Conservation (phyloP, 2,113 vertebrate species). For the Melanocharis versteri region DNA sequence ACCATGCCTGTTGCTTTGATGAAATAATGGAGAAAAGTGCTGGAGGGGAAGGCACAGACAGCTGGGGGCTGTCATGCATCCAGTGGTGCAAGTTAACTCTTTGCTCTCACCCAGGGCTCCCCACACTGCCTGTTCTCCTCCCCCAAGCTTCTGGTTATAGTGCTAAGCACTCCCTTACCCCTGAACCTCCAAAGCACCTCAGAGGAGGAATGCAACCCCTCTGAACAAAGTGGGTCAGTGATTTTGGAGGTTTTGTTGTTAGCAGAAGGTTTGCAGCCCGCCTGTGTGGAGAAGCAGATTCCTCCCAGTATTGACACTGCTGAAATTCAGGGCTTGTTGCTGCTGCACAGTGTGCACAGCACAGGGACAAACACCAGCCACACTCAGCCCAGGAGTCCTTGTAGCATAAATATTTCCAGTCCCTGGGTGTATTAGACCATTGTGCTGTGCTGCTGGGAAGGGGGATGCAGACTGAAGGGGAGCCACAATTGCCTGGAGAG, state of each 20-base stretch:
- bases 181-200: neutral
- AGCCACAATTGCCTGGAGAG: neutral
- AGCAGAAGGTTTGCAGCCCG: neutral
- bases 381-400: neutral
- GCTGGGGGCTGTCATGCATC: constrained; percentile 37
- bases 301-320: neutral
- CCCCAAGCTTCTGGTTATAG: neutral
- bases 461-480: neutral
- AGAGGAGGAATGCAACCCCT: neutral
- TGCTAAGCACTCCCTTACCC: neutral
- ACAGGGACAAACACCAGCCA: neutral
- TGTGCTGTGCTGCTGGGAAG: neutral
- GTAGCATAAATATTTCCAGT: neutral
- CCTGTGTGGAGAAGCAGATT: neutral
- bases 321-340: neutral
- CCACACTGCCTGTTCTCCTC: neutral
- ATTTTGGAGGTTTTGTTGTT: neutral
- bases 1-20: constrained; percentile 53
- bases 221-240: neutral
- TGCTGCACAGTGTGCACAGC: neutral
- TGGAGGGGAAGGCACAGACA: constrained; percentile 46
- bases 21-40: constrained; percentile 46
- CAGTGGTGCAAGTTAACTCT: constrained; percentile 42
- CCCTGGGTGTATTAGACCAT: neutral
- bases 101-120: neutral